Conservation (phyloP, 2,113 vertebrate genomes). For the Pedionomus torquatus region DNA sequence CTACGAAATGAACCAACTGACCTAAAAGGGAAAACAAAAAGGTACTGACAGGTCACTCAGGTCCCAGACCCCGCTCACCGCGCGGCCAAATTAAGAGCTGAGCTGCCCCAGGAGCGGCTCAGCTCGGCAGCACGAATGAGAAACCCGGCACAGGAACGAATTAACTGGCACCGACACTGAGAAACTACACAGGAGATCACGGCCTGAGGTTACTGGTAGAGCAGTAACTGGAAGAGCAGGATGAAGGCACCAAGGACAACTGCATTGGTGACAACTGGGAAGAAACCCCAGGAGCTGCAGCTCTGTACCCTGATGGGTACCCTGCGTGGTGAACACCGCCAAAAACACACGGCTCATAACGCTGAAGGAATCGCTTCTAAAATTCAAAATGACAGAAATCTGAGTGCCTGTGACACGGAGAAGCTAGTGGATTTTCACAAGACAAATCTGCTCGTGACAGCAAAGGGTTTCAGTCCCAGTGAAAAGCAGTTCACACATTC, state of each 20-base stretch:
- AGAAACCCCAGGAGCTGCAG: neutral
- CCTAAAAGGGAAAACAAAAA: neutral
- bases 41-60: neutral
- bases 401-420: neutral
- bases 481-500: neutral
- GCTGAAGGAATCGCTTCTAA: neutral
- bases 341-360: accelerated
- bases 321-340: neutral
- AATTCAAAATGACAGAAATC: neutral
- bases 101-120: neutral
- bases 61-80: neutral
- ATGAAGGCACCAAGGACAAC: neutral
- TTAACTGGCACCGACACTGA: neutral
- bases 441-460: neutral
- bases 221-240: neutral
- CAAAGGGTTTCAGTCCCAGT: neutral
- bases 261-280: neutral
- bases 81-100: neutral
- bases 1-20: neutral
- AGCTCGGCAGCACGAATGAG: neutral
- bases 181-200: neutral
- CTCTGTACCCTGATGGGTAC: neutral
- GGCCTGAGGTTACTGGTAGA: neutral
- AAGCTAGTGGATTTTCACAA: neutral
- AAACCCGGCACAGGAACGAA: neutral